These are phyloP conservation scores for Xenopus borealis DNA, from an alignment of 2,113 vertebrate species.

Conservation along the genomic window DNA sequence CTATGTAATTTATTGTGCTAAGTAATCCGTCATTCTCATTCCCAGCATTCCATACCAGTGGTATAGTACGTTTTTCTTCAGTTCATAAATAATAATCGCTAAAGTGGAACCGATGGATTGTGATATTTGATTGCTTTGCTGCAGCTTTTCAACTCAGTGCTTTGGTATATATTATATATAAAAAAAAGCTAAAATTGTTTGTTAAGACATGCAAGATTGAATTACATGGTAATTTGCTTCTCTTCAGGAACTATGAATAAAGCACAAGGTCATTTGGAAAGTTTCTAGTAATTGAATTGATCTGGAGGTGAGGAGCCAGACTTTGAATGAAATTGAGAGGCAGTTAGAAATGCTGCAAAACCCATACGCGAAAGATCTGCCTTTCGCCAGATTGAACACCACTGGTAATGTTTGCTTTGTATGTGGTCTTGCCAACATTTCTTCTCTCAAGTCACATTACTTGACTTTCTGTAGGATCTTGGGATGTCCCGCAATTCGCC, in stretches of 20 bases:
- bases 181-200: background rate
- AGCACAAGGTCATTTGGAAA: background rate
- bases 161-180: background rate
- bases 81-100: background rate
- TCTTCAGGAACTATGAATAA: background rate
- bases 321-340: too few relatives aligned
- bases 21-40: conserved; percentile 8
- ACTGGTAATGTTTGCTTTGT: too few relatives aligned
- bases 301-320: background rate
- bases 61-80: background rate
- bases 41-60: background rate
- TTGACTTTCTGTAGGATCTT: too few relatives aligned
- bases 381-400: too few relatives aligned
- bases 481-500: too few relatives aligned
- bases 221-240: background rate
- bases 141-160: background rate
- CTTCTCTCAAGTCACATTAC: too few relatives aligned
- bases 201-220: background rate
- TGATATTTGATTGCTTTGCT: background rate
- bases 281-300: background rate
- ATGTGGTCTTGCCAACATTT: too few relatives aligned
- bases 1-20: background rate
- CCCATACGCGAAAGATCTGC: too few relatives aligned
- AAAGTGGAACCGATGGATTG: background rate
- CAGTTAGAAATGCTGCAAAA: too few relatives aligned